Evolutionary conservation across 2,113 vertebrate species (phyloP), one percentile per base, ranked within the genome.

Genomic region (Myrmecobius fasciatus): DNA sequence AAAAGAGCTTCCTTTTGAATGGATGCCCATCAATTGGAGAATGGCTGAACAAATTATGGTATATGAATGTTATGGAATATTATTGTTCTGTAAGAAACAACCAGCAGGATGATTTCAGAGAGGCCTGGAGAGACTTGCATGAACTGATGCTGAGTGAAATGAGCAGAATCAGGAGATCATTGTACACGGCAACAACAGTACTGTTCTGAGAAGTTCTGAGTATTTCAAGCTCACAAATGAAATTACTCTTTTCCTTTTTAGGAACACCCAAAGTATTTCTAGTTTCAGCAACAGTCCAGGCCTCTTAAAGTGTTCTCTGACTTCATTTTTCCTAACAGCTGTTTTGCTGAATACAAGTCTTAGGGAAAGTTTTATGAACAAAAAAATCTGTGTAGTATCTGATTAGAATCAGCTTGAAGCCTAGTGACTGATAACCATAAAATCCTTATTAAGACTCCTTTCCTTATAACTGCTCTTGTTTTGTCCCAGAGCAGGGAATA

Each of bases 171-270:
- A n/a, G n/a, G n/a, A n/a, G n/a, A n/a, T n/a, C n/a, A n/a, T n/a
- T n/a, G n/a, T n/a, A n/a, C n/a, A n/a, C n/a, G n/a, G n/a, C n/a
- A n/a, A n/a, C n/a, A n/a, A n/a, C n/a, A n/a, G n/a, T n/a, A n/a
- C n/a, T n/a, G n/a, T n/a, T n/a, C n/a, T n/a, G n/a, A n/a, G 25
- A 47, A 49, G 89, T 31, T 83, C 89, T 48, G 47, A 90, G 48
- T 93, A 54, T 90, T 94, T 93, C 25, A 48, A 92, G 52, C 90
- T 48, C 93, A 75, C 54, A 52, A 94, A 91, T 53, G 89, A 90
- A 95, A 94, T 91, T 54, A 52, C 48, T 95, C n/a, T 51, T 96
- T 92, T 91, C 52, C 54, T 92, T 93, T 83, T 31, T 89, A 54
- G 31, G 92, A 91, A 91, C 94, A 95, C n/a, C n/a, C 28, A 43